Conservation (phyloP, 2,797 vertebrate genomes). For the Scolopax rusticola region DNA sequence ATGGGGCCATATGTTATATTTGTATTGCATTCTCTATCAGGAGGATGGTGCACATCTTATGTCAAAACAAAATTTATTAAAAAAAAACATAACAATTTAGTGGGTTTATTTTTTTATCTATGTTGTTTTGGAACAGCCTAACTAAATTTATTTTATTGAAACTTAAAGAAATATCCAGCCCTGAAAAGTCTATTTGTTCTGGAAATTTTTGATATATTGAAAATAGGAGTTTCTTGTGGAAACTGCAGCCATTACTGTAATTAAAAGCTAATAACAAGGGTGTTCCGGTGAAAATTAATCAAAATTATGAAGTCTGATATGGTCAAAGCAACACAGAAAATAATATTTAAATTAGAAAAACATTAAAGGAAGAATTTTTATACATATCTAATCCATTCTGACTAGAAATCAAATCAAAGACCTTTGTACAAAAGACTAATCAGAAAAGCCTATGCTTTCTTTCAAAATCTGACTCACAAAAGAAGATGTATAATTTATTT, state of each 20-base stretch:
- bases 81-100: background rate
- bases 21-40: background rate
- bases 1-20: background rate
- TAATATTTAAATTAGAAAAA: background rate
- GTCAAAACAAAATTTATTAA: background rate
- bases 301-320: background rate
- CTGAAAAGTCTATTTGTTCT: background rate
- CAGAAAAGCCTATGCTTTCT: background rate
- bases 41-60: background rate
- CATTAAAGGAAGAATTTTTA: background rate
- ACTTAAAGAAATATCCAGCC: background rate
- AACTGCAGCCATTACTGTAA: background rate
- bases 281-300: conserved; percentile 1
- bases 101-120: background rate
- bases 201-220: background rate
- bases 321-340: background rate
- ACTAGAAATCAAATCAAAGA: background rate
- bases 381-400: background rate
- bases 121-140: background rate
- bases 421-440: background rate
- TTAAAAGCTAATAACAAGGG: background rate
- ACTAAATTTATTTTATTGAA: background rate
- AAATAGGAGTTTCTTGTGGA: background rate
- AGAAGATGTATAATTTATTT: background rate
- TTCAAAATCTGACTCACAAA: background rate